Evolutionary conservation across 2,113 vertebrate genomes (phyloP), one percentile per base, ranked within the genome.

Genomic region (Pogona vitticeps): DNA sequence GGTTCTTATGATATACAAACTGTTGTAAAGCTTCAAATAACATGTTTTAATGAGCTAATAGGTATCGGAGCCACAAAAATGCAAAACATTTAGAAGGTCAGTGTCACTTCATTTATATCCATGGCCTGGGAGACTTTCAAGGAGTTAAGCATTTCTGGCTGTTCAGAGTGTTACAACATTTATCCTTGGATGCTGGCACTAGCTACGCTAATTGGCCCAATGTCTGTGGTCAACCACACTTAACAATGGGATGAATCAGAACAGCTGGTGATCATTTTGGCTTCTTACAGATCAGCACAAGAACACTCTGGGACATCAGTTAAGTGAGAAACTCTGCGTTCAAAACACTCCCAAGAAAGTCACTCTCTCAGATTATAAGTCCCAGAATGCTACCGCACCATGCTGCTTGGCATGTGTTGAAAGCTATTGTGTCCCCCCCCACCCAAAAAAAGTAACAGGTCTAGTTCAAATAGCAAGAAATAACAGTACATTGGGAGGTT

Each of bases 101-200:
- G 26, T 61, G 52, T 65, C 83, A 84, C 38, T 23, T 84, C 36
- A 84, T 85, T 85, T 85, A 67, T 65, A 67, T 65, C 3, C 46
- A 40, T 52, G 72, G 21, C 59, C 71, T 84, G 38, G 33, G 40
- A 76, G 59, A n/a, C 59, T 65, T 76, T 67, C 31, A 76, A 33
- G 6, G 20, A 76, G 13, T 76, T 23, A 82, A 82, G 14, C 23
- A 82, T 17, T 67, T 31, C 40, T 77, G 75, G 20, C 71, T 75
- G 33, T 21, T 21, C 59, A 76, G n/a, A 65, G 26, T 31, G 36
- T 59, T 80, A 42, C 78, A 17, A 65, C 18, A 31, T 26, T 63
- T 26, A 63, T 36, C 21, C 14, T 46, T 46, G n/a, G n/a, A n/a
- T n/a, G n/a, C n/a, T n/a, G 6, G 6, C 31, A 40, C 28, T 84